phyloP scores from a whole-genome alignment of 2,113 vertebrate genomes.

The Poeciliopsis turrubarensis region DNA sequence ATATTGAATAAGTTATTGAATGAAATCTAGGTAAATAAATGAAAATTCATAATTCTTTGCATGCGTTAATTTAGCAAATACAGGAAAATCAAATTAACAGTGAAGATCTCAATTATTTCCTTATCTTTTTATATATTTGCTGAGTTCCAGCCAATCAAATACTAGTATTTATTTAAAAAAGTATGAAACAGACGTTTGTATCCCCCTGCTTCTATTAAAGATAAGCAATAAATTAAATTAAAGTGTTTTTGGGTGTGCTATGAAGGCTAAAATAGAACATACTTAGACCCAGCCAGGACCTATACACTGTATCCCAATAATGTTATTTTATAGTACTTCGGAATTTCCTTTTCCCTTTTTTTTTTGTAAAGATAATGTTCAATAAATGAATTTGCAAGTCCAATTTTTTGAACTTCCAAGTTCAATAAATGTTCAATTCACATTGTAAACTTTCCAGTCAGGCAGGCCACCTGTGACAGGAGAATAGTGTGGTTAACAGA shows the following conservation, averaged over 20 bases:
- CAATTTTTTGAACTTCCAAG: neutral
- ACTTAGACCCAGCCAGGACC: neutral
- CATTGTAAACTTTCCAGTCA: neutral
- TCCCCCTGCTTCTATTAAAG: no score
- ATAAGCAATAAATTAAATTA: no score
- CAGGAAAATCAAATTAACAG: neutral
- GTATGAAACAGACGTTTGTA: no score
- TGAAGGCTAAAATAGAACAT: neutral
- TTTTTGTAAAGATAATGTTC: neutral
- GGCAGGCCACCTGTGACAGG: neutral
- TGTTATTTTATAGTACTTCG: no score
- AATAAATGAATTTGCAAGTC: no score
- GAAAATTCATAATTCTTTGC: neutral
- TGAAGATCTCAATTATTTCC: neutral
- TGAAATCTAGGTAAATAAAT: no score
- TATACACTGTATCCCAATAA: no score
- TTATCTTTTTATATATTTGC: neutral
- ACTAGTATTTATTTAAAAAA: neutral
- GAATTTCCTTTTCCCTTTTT: neutral
- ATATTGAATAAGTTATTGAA: no score
- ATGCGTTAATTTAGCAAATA: neutral
- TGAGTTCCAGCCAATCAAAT: neutral
- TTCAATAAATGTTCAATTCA: neutral
- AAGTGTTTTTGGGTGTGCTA: no score
- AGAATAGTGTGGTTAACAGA: constrained; percentile 3